Evolutionary conservation across 2,113 vertebrate genomes (phyloP).

Genomic region (Ochotona curzoniae): DNA sequence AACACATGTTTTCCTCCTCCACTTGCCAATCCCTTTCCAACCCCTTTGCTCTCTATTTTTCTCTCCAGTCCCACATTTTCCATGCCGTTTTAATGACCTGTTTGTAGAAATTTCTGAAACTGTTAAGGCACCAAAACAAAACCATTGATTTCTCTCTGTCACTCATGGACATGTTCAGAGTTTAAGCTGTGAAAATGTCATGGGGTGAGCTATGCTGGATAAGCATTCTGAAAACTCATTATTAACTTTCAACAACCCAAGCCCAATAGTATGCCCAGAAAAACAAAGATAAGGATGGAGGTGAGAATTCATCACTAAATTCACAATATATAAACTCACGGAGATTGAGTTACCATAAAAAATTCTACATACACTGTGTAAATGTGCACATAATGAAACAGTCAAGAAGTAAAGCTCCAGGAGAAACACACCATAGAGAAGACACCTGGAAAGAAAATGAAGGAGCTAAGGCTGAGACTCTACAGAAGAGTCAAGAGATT

Average conservation of each 20-base stretch:
- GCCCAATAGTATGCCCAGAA: background rate
- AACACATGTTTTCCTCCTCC: background rate
- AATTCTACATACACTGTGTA: background rate
- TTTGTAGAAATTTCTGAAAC: constrained; percentile 27
- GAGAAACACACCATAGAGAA: background rate
- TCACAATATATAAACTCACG: background rate
- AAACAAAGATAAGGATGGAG: background rate
- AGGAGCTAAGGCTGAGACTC: no score
- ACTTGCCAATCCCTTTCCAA: background rate
- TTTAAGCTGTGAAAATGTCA: background rate
- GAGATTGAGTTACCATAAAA: background rate
- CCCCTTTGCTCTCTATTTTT: background rate
- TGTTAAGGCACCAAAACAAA: background rate
- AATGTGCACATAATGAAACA: background rate
- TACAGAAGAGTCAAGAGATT: no score
- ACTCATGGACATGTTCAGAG: background rate
- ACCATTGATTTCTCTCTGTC: background rate
- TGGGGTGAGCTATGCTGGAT: background rate
- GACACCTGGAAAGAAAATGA: no score
- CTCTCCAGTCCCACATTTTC: background rate
- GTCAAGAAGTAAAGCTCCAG: background rate
- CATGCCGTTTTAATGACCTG: background rate
- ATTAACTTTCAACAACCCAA: background rate
- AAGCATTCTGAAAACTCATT: background rate
- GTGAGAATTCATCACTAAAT: background rate